Base-by-base conservation (phyloP, 2,113 vertebrate species). In the Pteropus alecto region DNA sequence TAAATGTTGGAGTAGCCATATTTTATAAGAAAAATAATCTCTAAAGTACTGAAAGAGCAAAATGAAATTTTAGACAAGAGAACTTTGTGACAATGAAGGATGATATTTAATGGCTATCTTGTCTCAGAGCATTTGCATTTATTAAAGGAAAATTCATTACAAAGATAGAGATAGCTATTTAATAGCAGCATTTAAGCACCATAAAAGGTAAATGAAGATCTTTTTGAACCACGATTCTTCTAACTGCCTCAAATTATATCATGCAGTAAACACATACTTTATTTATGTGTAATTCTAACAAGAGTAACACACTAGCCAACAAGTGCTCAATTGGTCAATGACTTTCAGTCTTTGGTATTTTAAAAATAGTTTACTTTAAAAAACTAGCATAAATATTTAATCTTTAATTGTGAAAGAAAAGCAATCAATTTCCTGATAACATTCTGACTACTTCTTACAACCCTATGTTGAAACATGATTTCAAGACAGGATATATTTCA, bases 381-480 rank as follows among this genome's bases (percentile, higher is more conserved):
- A 46, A 90, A 81, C 60, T 61, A 86, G 65, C 35, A 68, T 78
- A 85, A 85, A 89, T 76, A 84, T 60, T 93, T 79, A 78, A 73
- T 58, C 24, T 94, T 77, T 78, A 94, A 87, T 83, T 87, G 51
- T 81, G 19, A 85, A 95, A 83, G 22, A 82, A 71, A 94, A 96
- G 26, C 13, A 56, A 87, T 51, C 33, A 51, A 26, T 76, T 92
- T 85, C 6, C 71, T 60, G 54, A 48, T 74, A 79, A 67, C 65
- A 84, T 56, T 84, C 19, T 83, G 41, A 92, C 43, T 46, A 61
- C 2, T 76, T 88, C 38, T 35, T 79, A 73, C 15, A 70, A 58
- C 13, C 13, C 7, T 48, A 38, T 56, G 5, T 13, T 88, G 38
- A 85, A 70, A 8, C 15, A 54, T 79, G 48, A 51, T 51, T 51